Conservation (phyloP, 2,797 vertebrate genomes). For the Sebastes aleutianus region DNA sequence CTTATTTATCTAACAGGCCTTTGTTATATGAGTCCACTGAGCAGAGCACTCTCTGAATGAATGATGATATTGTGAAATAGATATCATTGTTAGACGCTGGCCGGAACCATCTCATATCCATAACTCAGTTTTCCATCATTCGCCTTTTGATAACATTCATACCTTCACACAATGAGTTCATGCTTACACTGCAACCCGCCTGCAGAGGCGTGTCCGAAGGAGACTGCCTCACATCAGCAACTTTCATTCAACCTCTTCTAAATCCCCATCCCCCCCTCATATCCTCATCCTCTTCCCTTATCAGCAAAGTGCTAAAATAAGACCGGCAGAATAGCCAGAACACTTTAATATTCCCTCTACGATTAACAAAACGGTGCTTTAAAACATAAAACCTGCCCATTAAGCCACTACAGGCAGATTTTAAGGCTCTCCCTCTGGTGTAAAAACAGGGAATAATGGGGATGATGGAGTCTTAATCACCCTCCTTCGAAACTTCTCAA, state of each 20-base stretch:
- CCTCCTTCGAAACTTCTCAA: background rate
- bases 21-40: background rate
- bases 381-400: conserved; percentile 1
- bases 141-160: background rate
- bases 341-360: background rate
- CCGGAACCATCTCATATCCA: background rate
- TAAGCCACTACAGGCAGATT: background rate
- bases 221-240: conserved; percentile 22
- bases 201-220: conserved; percentile 5
- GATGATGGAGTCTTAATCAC: conserved; percentile 33
- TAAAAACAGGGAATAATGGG: conserved; percentile 9
- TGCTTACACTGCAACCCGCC: conserved; percentile 13
- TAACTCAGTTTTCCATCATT: background rate
- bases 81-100: background rate
- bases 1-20: background rate
- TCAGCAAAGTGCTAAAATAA: conserved; percentile 17
- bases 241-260: conserved; percentile 1
- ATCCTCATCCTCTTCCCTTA: background rate
- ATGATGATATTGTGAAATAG: background rate
- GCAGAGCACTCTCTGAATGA: background rate
- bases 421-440: background rate
- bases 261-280: background rate
- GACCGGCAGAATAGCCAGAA: background rate
- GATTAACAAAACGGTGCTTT: background rate
- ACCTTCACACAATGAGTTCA: background rate